These are phyloP conservation scores for Dreissena polymorpha DNA, from an alignment of 1,140 invertebrate genomes.

Conservation along the genomic window DNA sequence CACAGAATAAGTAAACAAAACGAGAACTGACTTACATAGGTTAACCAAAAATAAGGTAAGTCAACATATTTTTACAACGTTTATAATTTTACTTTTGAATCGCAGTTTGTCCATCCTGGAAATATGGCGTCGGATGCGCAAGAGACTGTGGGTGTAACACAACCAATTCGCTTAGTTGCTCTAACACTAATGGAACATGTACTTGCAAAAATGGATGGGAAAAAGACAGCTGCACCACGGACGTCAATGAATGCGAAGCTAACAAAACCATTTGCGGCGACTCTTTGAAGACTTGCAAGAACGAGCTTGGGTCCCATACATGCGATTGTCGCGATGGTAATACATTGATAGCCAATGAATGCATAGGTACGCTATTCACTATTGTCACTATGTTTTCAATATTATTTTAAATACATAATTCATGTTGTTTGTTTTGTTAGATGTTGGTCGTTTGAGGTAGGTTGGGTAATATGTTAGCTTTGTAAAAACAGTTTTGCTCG, in stretches of 20 bases:
- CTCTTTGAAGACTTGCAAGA: not conserved
- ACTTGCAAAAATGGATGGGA: not conserved
- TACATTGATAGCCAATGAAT: not conserved
- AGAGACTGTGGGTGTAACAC: not conserved
- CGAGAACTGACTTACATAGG: not conserved
- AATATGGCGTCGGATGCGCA: not conserved
- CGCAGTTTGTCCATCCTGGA: not conserved
- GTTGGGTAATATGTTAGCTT: not conserved
- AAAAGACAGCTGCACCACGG: not conserved
- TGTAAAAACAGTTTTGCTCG: not conserved
- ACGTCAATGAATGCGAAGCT: slow-evolving; percentile 3
- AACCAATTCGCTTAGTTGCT: not conserved
- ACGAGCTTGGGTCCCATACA: not conserved
- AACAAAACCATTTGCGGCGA: not conserved
- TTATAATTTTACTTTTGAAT: not conserved
- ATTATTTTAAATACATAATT: not conserved
- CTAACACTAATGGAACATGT: not conserved
- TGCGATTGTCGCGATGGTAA: slow-evolving; percentile 10
- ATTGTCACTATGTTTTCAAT: not conserved
- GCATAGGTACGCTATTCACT: slow-evolving; percentile 7
- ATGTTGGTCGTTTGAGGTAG: not conserved
- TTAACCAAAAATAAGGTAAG: not conserved
- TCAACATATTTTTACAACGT: not conserved
- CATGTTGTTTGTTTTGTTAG: not conserved
- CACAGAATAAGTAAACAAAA: not conserved